These are phyloP conservation scores for Trichonephila clavipes DNA, from an alignment of 1,140 invertebrate genomes.

Conservation along the genomic window DNA sequence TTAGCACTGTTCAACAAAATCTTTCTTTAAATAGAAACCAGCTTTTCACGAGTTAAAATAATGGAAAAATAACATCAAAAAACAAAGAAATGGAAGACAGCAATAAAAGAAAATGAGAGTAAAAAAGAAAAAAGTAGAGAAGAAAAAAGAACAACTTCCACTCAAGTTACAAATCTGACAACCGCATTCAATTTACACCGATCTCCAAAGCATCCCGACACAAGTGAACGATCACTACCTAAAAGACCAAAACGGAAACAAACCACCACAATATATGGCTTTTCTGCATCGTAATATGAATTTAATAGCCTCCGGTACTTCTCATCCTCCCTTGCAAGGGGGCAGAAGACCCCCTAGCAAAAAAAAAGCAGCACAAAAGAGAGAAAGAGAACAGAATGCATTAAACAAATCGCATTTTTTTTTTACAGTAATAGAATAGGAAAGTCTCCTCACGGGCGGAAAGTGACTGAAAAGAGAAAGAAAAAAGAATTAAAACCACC, in stretches of 20 bases:
- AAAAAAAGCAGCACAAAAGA: background rate
- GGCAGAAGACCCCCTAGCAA: background rate
- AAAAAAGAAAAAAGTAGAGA: background rate
- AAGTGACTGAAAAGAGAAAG: background rate
- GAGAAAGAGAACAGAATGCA: background rate
- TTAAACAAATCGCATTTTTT: slow-evolving; percentile 52
- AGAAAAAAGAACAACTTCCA: background rate
- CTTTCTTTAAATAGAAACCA: too few relatives aligned
- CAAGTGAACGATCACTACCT: background rate
- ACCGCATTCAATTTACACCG: background rate
- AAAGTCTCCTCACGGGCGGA: slow-evolving; percentile 14
- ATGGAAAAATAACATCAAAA: background rate
- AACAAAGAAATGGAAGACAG: background rate
- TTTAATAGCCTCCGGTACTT: slow-evolving; percentile 37
- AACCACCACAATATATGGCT: slow-evolving; percentile 12
- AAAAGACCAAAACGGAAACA: slow-evolving; percentile 18
- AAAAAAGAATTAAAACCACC: slow-evolving; percentile 39
- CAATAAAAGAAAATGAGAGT: background rate
- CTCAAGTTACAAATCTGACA: slow-evolving; percentile 31
- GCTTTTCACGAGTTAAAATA: background rate
- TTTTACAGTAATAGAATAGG: slow-evolving; percentile 18
- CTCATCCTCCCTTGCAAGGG: background rate
- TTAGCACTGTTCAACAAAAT: too few relatives aligned
- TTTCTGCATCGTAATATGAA: slow-evolving; percentile 43
- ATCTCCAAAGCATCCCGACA: background rate